phyloP scores from a whole-genome alignment of 1,140 invertebrate genomes.

The Epicauta chinensis region DNA sequence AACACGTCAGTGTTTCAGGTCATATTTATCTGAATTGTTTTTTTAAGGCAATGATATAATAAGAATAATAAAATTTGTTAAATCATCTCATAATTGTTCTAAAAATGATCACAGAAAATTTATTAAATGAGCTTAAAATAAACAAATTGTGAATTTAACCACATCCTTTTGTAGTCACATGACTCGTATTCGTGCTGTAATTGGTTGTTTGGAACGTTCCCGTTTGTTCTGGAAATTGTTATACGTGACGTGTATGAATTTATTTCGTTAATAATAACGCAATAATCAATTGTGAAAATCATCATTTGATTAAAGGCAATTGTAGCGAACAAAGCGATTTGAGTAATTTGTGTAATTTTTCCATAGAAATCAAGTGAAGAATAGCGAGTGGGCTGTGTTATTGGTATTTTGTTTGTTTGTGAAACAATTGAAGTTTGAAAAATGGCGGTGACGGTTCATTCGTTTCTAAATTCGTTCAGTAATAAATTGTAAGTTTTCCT shows the following conservation, averaged over 20 bases:
- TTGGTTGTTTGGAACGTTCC: too few species aligned
- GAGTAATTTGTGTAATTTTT: constrained; percentile 11
- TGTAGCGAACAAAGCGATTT: background rate
- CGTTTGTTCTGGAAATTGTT: constrained; percentile 18
- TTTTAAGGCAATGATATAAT: too few species aligned
- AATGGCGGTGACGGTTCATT: constrained; percentile 38
- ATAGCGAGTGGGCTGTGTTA: background rate
- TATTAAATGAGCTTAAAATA: too few species aligned
- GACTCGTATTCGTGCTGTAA: background rate
- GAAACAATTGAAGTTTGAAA: constrained; percentile 29
- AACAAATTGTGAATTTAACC: too few species aligned
- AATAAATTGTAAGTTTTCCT: constrained; percentile 38
- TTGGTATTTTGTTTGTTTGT: constrained; percentile 13
- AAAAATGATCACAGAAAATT: too few species aligned
- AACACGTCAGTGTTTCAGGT: too few species aligned
- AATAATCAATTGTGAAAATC: background rate
- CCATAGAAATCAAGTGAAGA: background rate
- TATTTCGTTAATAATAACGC: constrained; percentile 13
- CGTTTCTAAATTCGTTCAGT: constrained; percentile 41
- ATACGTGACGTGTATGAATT: constrained; percentile 29
- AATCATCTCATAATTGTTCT: too few species aligned
- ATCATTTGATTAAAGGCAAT: background rate
- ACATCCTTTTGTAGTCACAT: background rate
- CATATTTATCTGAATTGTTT: too few species aligned
- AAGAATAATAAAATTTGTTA: too few species aligned